Conservation (phyloP, 2,113 vertebrate genomes). For the Scalopus aquaticus region DNA sequence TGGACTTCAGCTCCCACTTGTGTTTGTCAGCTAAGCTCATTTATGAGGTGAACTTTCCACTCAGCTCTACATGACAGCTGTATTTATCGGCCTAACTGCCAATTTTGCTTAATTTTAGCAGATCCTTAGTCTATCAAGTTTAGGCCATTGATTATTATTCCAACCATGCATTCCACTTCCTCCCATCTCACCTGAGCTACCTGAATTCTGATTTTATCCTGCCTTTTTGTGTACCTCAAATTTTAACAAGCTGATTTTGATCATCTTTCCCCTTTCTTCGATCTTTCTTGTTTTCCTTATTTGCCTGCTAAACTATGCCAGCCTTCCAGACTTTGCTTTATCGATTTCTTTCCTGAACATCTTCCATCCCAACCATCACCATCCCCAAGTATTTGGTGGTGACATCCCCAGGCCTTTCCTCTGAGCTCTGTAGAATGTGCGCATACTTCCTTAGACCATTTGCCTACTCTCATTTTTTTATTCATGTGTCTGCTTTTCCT, state of each 20-base stretch:
- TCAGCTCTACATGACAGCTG: background rate
- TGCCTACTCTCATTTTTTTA: background rate
- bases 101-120: background rate
- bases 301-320: background rate
- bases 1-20: background rate
- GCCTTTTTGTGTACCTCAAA: background rate
- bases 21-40: background rate
- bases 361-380: background rate
- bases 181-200: background rate
- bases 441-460: background rate
- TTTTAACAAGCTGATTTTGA: background rate
- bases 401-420: background rate
- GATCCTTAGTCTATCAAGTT: background rate
- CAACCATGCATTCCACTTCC: background rate
- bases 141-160: background rate
- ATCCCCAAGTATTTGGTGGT: background rate
- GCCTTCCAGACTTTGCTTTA: background rate
- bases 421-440: background rate
- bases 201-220: background rate
- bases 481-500: background rate
- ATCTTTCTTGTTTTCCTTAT: background rate
- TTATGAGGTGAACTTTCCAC: background rate
- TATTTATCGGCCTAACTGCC: background rate
- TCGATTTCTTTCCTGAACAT: background rate
- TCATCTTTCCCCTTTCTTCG: background rate